Conservation (phyloP, 2,888 invertebrate genomes). For the Gryllus longicercus region DNA sequence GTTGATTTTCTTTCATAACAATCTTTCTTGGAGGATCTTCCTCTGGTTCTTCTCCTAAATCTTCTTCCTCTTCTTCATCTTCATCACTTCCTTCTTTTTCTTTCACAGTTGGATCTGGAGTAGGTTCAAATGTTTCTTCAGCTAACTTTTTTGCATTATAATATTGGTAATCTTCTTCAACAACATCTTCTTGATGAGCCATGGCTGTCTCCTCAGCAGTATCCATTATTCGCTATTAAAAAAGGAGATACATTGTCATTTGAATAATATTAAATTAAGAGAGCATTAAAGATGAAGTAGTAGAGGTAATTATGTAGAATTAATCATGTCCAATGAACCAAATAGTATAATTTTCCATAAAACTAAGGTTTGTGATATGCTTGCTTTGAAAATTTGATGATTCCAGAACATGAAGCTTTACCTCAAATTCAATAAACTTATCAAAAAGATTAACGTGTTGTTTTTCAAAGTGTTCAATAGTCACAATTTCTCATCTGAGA, state of each 20-base stretch:
- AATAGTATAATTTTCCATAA: too few relatives aligned
- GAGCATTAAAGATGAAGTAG: too few relatives aligned
- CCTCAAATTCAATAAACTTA: too few relatives aligned
- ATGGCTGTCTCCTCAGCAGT: constrained; percentile 80
- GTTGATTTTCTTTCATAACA: constrained; percentile 59
- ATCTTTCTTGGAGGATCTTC: constrained; percentile 35
- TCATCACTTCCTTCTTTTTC: constrained; percentile 42
- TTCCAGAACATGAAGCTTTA: too few relatives aligned
- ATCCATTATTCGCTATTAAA: constrained; percentile 73
- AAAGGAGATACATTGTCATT: not conserved
- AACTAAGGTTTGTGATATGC: too few relatives aligned
- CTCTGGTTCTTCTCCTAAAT: constrained; percentile 51
- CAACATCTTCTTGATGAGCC: constrained; percentile 47
- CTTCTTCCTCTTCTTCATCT: constrained; percentile 45
- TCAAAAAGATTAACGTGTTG: too few relatives aligned
- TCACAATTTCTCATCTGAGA: too few relatives aligned
- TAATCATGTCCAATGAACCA: too few relatives aligned
- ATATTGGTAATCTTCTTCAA: constrained; percentile 55
- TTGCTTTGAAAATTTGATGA: too few relatives aligned
- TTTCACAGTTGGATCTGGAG: constrained; percentile 48
- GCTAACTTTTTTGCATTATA: constrained; percentile 67
- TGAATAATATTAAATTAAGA: too few relatives aligned
- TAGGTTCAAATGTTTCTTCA: constrained; percentile 40
- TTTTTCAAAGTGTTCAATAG: too few relatives aligned
- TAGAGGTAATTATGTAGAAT: too few relatives aligned